Conservation (phyloP, 2,113 vertebrate genomes). For the Embiotoca jacksoni region DNA sequence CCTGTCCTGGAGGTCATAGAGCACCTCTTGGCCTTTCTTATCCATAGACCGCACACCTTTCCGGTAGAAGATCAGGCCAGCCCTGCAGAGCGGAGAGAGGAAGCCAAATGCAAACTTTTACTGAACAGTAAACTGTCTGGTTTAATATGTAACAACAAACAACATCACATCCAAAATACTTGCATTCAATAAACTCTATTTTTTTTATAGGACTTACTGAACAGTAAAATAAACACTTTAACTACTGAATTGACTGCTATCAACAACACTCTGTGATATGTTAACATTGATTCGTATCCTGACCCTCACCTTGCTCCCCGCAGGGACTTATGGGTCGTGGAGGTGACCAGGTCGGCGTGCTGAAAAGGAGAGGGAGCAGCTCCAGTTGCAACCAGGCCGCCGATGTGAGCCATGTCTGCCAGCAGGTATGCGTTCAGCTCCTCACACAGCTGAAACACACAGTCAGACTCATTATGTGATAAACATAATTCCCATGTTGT, state of each 20-base stretch:
- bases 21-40: conserved; percentile 87
- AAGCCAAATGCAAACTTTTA: neutral
- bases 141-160: neutral
- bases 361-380: conserved; percentile 92
- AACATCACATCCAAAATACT: neutral
- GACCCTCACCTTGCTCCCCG: conserved; percentile 88
- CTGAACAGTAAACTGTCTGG: too few relatives aligned
- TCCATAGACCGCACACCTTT: conserved; percentile 89
- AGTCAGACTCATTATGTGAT: neutral
- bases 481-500: too few relatives aligned
- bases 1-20: conserved; percentile 90
- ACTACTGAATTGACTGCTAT: too few relatives aligned
- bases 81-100: conserved; percentile 74
- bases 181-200: too few relatives aligned
- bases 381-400: conserved; percentile 91
- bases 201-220: neutral
- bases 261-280: too few relatives aligned
- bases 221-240: too few relatives aligned
- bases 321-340: conserved; percentile 95
- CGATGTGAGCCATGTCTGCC: conserved; percentile 96
- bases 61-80: conserved; percentile 93
- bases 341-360: conserved; percentile 90
- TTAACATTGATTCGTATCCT: too few relatives aligned
- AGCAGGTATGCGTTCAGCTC: conserved; percentile 91
- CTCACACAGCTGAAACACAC: conserved; percentile 86